phyloP scores from a whole-genome alignment of 37 sponge, comb jelly and placozoan species.

The Beroe ovata region DNA sequence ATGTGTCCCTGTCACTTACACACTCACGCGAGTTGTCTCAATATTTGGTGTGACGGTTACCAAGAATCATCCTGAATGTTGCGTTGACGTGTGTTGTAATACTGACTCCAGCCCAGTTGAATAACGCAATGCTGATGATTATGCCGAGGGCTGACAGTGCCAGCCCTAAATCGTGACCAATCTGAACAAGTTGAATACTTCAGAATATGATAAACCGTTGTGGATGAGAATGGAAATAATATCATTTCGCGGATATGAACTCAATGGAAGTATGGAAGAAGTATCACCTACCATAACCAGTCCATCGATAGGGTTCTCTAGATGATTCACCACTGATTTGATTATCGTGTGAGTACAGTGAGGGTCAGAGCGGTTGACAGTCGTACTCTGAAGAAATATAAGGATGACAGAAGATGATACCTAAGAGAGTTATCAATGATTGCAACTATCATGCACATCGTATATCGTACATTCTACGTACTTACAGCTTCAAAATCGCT shows the following conservation, averaged over 20 bases:
- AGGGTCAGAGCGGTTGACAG: background rate
- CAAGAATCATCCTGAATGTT: conserved; percentile 90
- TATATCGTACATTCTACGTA: too few species aligned
- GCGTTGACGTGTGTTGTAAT: conserved; percentile 89
- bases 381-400: background rate
- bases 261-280: too few species aligned
- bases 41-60: too few species aligned
- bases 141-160: conserved; percentile 75
- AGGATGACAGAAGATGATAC: too few species aligned
- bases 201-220: too few species aligned
- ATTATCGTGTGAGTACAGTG: background rate
- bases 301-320: conserved; percentile 91
- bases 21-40: too few species aligned
- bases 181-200: conserved; percentile 70
- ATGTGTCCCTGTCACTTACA: too few species aligned
- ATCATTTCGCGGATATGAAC: too few species aligned
- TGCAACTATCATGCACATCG: too few species aligned
- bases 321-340: conserved; percentile 64
- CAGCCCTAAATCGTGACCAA: conserved; percentile 70
- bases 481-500: background rate
- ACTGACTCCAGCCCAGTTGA: conserved; percentile 93
- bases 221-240: too few species aligned
- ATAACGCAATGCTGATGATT: conserved; percentile 92
- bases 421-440: too few species aligned
- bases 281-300: conserved; percentile 49